Evolutionary conservation across 2,113 vertebrate species (phyloP), one percentile per base, ranked within the genome.

Genomic region (Anolis carolinensis): DNA sequence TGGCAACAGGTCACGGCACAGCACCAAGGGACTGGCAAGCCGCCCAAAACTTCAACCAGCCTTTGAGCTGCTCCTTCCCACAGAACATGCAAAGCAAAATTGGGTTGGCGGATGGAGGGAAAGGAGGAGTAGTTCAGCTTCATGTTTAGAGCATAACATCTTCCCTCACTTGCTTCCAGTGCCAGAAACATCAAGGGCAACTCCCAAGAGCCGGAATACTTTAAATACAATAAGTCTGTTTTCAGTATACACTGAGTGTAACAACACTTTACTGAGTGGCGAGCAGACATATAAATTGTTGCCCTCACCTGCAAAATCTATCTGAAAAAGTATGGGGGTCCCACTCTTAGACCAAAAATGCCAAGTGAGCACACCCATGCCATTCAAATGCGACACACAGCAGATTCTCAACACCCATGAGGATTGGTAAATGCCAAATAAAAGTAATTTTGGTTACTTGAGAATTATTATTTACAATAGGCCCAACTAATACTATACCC

Each of bases 1-100:
- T 68, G 79, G 79, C 79, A 86, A 81, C 85, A 86, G 85, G 85
- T 86, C 85, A 75, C 39, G 52, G 78, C 79, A 86, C 39, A 75
- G 78, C 79, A 81, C 85, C 79, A 36, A 86, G 78, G 73, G 71
- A 86, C 79, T 75, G 85, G 85, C 79, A 81, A 71, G 71, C 52
- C 73, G 78, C 85, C 85, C 77, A 74, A 81, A 70, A 65, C 77
- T 62, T 65, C 68, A 20, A 68, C 80, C 68, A 48, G 85, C 50
- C 52, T 86, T 74, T 73, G 34, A 74, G 70, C 62, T 70, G 74
- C 39, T 81, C 71, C 70, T 81, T 81, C 59, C 62, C 44, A 36
- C 59, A 27, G 23, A 86, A 80, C 30, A 74, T 34, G 44, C 13
- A 81, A 81, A 75, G 36, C 50, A 62, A 80, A n/a, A 50, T 9